Evolutionary conservation across 2,113 vertebrate genomes (phyloP).

Genomic region (Pogonocichla stellata): DNA sequence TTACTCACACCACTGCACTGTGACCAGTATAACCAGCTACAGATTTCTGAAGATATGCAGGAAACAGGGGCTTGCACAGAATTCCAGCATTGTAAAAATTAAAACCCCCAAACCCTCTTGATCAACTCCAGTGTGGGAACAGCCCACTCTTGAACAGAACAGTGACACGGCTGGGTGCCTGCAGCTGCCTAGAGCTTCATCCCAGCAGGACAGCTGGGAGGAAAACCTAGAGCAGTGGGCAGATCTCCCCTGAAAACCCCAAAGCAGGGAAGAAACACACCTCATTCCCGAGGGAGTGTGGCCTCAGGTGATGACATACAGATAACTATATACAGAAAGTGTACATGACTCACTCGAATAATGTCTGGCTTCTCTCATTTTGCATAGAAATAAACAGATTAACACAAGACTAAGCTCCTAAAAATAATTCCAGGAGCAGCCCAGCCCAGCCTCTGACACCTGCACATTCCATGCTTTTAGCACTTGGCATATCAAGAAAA

Average conservation of each 20-base stretch:
- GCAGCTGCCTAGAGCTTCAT: neutral
- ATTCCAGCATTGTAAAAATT: neutral
- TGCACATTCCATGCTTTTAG: neutral
- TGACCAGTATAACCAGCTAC: neutral
- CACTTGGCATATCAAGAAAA: neutral
- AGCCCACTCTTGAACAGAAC: neutral
- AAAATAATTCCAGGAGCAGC: neutral
- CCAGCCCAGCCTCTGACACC: neutral
- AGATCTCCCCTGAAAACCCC: neutral
- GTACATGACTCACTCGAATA: fast-evolving
- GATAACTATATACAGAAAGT: fast-evolving
- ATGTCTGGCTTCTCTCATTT: neutral
- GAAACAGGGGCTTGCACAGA: neutral
- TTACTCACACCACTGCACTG: neutral
- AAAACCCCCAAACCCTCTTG: neutral
- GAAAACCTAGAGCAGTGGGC: neutral
- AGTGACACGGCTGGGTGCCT: neutral
- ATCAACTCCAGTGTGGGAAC: neutral
- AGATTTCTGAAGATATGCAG: neutral
- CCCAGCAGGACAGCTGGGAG: neutral
- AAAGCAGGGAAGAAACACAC: neutral
- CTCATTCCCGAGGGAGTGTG: neutral
- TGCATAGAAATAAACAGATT: neutral
- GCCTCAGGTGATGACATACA: fast-evolving
- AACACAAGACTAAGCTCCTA: neutral